Conservation (phyloP, 2,113 vertebrate species). For the Oryzias curvinotus region DNA sequence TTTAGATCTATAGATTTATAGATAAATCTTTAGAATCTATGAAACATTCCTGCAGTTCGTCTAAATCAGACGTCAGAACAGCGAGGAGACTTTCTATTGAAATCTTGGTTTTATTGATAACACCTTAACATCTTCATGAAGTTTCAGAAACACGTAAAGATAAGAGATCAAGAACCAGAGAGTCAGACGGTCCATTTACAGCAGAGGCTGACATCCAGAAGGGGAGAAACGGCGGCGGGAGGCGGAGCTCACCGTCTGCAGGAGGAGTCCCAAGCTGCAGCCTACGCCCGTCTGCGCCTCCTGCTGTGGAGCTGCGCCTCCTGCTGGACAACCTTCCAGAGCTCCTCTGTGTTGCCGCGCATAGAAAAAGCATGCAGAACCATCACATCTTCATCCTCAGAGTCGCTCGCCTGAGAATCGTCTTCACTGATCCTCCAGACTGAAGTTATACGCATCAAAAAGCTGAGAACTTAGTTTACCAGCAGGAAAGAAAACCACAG, state of each 20-base stretch:
- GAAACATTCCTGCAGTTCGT: too few species aligned
- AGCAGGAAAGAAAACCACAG: constrained; percentile 61
- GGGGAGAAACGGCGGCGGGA: constrained; percentile 55
- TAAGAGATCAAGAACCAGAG: constrained; percentile 70
- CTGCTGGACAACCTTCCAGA: constrained; percentile 42
- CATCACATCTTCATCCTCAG: constrained; percentile 25
- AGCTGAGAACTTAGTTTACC: constrained; percentile 74
- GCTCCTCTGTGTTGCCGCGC: constrained; percentile 47
- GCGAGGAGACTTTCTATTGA: not conserved
- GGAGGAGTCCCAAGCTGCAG: constrained; percentile 7
- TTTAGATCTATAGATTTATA: too few species aligned
- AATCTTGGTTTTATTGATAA: not conserved
- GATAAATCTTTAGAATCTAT: too few species aligned
- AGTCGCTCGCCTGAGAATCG: constrained; percentile 37
- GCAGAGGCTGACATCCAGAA: constrained; percentile 63
- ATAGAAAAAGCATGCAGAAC: constrained; percentile 68
- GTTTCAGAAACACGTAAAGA: constrained; percentile 41
- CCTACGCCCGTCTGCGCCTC: constrained; percentile 7
- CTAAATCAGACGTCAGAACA: not conserved
- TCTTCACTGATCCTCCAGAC: constrained; percentile 64
- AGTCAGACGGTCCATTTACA: constrained; percentile 69
- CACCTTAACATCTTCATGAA: not conserved
- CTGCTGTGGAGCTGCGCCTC: constrained; percentile 34
- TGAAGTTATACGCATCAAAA: constrained; percentile 76
- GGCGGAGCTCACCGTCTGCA: constrained; percentile 56